phyloP scores from a whole-genome alignment of 2,113 vertebrate genomes.

The Boleophthalmus pectinirostris region DNA sequence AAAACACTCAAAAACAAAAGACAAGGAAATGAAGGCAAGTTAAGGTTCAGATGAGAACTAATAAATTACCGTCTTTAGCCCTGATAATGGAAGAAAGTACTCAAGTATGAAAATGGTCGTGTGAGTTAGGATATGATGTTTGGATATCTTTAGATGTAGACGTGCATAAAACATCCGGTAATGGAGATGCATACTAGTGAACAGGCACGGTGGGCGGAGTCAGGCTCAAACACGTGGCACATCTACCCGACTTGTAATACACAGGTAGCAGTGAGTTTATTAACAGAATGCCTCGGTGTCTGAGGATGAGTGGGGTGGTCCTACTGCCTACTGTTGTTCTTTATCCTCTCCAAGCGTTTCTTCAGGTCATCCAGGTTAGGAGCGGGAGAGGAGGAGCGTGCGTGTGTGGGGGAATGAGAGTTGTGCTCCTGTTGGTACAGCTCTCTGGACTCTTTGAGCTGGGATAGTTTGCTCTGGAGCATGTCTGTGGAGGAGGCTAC shows the following conservation, averaged over 20 bases:
- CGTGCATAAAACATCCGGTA: background rate
- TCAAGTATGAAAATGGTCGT: slow-evolving; percentile 4
- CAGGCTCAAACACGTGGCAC: slow-evolving; percentile 22
- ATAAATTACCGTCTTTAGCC: background rate
- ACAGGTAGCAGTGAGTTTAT: slow-evolving; percentile 22
- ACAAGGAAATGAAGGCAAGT: slow-evolving; percentile 3
- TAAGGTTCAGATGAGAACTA: slow-evolving; percentile 6
- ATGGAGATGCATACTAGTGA: slow-evolving; percentile 10
- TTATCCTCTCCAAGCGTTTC: slow-evolving; percentile 98
- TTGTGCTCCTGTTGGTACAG: slow-evolving; percentile 92
- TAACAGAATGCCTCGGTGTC: background rate
- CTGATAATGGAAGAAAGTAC: slow-evolving; percentile 4
- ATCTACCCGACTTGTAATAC: slow-evolving; percentile 20
- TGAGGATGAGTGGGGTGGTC: background rate
- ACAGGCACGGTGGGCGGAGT: slow-evolving; percentile 61
- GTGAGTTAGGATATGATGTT: background rate
- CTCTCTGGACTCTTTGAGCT: slow-evolving; percentile 95
- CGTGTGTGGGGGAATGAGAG: slow-evolving; percentile 78
- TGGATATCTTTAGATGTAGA: background rate
- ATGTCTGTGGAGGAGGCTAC: slow-evolving; percentile 97
- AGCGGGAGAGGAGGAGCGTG: slow-evolving; percentile 82
- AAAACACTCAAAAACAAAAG: slow-evolving; percentile 1
- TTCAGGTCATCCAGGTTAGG: slow-evolving; percentile 98
- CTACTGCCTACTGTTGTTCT: slow-evolving; percentile 91
- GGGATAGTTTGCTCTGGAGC: slow-evolving; percentile 97